Base-by-base conservation (phyloP, 2,797 vertebrate species). In the Cottoperca gobio region DNA sequence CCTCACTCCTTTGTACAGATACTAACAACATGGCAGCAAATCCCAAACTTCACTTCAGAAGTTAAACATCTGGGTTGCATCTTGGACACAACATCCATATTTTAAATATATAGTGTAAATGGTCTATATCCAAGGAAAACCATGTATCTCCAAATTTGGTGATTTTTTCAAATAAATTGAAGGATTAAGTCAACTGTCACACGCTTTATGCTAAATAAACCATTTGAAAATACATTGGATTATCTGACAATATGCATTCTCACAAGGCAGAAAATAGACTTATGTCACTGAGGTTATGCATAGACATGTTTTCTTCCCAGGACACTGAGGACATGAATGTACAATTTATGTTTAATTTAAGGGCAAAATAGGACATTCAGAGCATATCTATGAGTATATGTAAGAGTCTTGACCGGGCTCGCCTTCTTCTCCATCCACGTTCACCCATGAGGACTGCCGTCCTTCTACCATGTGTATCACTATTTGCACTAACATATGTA, bases 401-500 rank as follows among this genome's bases (percentile, higher is more conserved):
- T n/a, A n/a, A n/a, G n/a, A n/a, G n/a, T n/a, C n/a, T n/a, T n/a
- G n/a, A n/a, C n/a, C n/a, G n/a, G n/a, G n/a, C 17, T 14, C 14
- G 6, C 2, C 45, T n/a, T 1, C 8, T 42, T 69, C 14, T 28
- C 8, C 59, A 52, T 16, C n/a, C 26, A 55, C 35, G 26, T 57
- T 42, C 26, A 50, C n/a, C 62, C 43, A 53, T n/a, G 26, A 50
- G 17, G 6, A 0, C 52, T 8, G 24, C 66, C 31, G 19, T 46
- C 64, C 54, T 31, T 21, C 12, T 0, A 50, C 24, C 21, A 42
- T 0, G 12, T 62, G 52, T 31, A 54, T 49, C 69, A 61, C 48
- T 48, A 4, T 49, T 63, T 76, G 53, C 31, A 50, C 53, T 39
- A 52, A 70, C 28, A 79, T 35, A n/a, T 66, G 26, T 74, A 53